Evolutionary conservation across 2,888 invertebrate genomes (phyloP), one percentile per base, ranked within the genome.

Genomic region (Miltochrista miniata): DNA sequence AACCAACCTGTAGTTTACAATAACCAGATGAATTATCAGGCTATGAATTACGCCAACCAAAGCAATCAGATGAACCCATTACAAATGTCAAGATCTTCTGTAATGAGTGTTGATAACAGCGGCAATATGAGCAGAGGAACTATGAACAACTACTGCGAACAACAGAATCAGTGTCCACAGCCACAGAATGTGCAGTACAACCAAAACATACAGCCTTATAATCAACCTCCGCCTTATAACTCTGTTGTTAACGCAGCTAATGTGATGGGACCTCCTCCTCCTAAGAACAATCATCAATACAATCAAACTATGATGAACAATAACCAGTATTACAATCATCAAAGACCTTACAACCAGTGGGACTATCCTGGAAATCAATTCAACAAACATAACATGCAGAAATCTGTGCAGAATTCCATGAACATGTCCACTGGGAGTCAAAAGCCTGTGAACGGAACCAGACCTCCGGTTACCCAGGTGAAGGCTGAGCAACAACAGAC

Each of bases 341-440:
- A 90, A 66, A 77, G 87, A 58, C 85, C 88, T 1, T 90, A 90
- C 69, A 90, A 86, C 54, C 89, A 90, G 41, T 88, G 86, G 89
- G 90, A 87, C 64, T 88, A 87, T 56, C 88, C 82, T 8, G 85
- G 84, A 11, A 87, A 81, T 64, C 88, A 85, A 68, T 92, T 83
- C 71, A 92, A 84, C 49, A 90, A 83, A 75, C 90, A 89, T 69
- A 85, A 85, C 60, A 75, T 80, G 69, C 89, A 87, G 54, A 89
- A 90, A 60, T 87, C 86, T 1, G 76, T 62, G 0, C 90, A 87
- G 52, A 90, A 88, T 53, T 89, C 88, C 0, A 76, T 90, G 0
- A 90, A 87, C 56, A 90, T 90, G 90, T 90, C 91, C 0, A 89
- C 87, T 11, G 89, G 88, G 0, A 91, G 90, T 66, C 89, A 87